phyloP scores from a whole-genome alignment of 2,113 vertebrate species.

The Pycnonotus jocosus region DNA sequence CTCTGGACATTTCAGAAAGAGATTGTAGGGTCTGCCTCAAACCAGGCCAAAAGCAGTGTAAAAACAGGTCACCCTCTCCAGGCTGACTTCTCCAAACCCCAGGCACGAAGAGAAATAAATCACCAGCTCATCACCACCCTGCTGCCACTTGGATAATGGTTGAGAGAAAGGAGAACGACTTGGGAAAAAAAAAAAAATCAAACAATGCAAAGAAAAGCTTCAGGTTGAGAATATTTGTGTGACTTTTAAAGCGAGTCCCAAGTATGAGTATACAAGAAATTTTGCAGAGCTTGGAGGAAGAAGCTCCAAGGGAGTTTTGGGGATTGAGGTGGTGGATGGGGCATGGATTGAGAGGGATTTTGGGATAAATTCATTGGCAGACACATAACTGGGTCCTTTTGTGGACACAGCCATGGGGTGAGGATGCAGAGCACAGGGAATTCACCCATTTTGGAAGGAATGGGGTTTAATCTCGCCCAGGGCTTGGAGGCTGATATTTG shows the following conservation, averaged over 20 bases:
- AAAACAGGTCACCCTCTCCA: not conserved
- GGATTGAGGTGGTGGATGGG: too few relatives aligned
- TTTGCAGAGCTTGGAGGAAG: not conserved
- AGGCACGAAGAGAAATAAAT: not conserved
- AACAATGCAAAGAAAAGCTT: not conserved
- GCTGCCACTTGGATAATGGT: accelerated
- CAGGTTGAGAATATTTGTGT: not conserved
- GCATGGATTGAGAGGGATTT: not conserved
- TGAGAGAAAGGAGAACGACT: not conserved
- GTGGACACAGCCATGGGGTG: not conserved
- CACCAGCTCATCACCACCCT: not conserved
- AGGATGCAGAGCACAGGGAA: not conserved
- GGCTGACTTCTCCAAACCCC: not conserved
- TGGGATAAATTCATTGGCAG: not conserved
- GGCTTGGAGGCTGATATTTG: not conserved
- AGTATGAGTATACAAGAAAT: accelerated
- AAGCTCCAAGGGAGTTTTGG: accelerated
- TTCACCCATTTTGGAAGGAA: not conserved
- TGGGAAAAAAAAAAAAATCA: not conserved
- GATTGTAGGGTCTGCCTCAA: not conserved
- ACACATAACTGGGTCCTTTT: not conserved
- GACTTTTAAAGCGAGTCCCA: not conserved
- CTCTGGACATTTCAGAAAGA: not conserved
- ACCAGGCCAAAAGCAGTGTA: not conserved
- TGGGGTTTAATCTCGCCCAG: not conserved